Evolutionary conservation across 2,888 invertebrate genomes (phyloP).

Genomic region (Aelia acuminata): DNA sequence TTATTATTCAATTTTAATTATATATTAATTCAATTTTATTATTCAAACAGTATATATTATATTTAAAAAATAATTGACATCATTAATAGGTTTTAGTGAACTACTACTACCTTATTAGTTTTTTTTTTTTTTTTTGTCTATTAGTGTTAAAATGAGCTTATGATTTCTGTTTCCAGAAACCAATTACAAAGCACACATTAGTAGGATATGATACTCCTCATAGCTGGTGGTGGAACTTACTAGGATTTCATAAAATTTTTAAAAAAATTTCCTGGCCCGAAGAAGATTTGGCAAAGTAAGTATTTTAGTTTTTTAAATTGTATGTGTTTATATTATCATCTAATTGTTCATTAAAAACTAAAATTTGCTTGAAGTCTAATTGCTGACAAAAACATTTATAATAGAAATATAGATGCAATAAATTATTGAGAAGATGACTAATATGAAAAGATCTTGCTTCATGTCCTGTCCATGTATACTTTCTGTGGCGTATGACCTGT

Average conservation of each 20-base stretch:
- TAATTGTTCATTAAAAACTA: not conserved
- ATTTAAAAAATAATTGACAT: too few species aligned
- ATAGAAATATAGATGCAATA: too few species aligned
- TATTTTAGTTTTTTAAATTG: not conserved
- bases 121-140: not conserved
- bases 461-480: too few species aligned
- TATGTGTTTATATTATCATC: not conserved
- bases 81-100: too few species aligned
- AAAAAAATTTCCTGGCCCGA: conserved; percentile 55
- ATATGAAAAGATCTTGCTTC: too few species aligned
- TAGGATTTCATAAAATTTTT: conserved; percentile 47
- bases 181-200: conserved; percentile 2
- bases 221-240: conserved; percentile 11
- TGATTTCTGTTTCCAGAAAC: conserved; percentile 45
- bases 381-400: not conserved
- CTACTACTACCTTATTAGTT: not conserved
- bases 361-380: not conserved
- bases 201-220: conserved; percentile 7
- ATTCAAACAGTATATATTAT: too few species aligned
- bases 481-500: too few species aligned
- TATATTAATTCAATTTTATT: not conserved
- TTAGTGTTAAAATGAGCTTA: not conserved
- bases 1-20: too few species aligned
- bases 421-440: too few species aligned
- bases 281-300: conserved; percentile 62